A percentile compares a stretch with the other conserved stretches of the same genome.
These are phyloP conservation scores for Scaptomyza reducta DNA, from an alignment of 2,888 invertebrate genomes.

Conservation along the genomic window DNA sequence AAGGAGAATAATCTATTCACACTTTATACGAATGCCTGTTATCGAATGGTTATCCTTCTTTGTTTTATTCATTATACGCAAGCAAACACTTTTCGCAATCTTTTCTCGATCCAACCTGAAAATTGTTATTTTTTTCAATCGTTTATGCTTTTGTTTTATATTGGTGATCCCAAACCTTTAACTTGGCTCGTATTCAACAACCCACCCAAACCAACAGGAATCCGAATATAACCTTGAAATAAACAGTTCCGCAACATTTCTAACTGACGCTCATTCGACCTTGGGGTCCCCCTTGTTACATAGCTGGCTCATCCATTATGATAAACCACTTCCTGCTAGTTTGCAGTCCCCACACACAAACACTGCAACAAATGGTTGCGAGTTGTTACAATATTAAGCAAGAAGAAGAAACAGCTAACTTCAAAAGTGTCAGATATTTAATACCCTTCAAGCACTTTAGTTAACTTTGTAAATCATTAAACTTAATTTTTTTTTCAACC, in stretches of 20 bases:
- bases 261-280: conserved; percentile 36
- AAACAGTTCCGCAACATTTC: conserved; percentile 57
- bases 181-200: conserved; percentile 15
- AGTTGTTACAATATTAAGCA: conserved; percentile 23
- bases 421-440: background rate
- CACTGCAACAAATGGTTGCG: conserved; percentile 30
- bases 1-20: too few relatives aligned
- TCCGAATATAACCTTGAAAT: conserved; percentile 55
- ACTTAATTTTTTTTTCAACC: too few relatives aligned
- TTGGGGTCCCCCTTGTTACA: conserved; percentile 43
- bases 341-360: conserved; percentile 29
- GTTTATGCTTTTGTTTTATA: background rate
- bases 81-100: conserved; percentile 6
- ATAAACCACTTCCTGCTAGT: conserved; percentile 67
- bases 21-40: too few relatives aligned
- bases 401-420: background rate
- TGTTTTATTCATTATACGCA: background rate
- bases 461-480: too few relatives aligned
- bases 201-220: conserved; percentile 19
- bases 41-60: too few relatives aligned
- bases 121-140: background rate
- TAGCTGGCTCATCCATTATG: conserved; percentile 63
- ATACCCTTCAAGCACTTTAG: conserved; percentile 7
- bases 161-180: conserved; percentile 12
- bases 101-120: conserved; percentile 15